phyloP scores from a whole-genome alignment of 1,140 invertebrate species.

The Cephus cinctus region DNA sequence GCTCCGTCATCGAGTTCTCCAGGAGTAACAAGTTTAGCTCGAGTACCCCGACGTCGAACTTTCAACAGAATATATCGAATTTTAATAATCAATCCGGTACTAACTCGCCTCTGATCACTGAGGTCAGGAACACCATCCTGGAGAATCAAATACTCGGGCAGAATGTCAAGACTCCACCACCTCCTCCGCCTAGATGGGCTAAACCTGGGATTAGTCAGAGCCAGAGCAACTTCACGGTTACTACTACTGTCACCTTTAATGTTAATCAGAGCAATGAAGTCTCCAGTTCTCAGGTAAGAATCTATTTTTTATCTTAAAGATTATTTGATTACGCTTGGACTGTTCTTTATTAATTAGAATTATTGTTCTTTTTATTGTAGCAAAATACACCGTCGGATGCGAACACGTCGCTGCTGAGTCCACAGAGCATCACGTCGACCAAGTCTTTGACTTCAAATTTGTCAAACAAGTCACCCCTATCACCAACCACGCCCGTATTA shows the following conservation, averaged over 20 bases:
- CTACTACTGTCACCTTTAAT: slow-evolving; percentile 79
- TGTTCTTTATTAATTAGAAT: neutral
- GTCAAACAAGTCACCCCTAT: slow-evolving; percentile 40
- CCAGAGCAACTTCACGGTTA: slow-evolving; percentile 72
- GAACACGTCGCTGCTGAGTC: slow-evolving; percentile 41
- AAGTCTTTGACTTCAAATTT: slow-evolving; percentile 46
- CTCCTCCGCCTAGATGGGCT: slow-evolving; percentile 61
- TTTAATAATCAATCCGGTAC: slow-evolving; percentile 39
- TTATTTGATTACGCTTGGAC: neutral
- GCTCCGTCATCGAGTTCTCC: slow-evolving; percentile 27
- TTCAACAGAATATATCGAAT: slow-evolving; percentile 43
- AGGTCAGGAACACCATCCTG: slow-evolving; percentile 29
- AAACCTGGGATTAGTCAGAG: slow-evolving; percentile 54
- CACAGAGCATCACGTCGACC: slow-evolving; percentile 43
- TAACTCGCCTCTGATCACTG: slow-evolving; percentile 33
- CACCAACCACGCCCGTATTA: slow-evolving; percentile 36
- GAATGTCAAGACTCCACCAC: slow-evolving; percentile 63
- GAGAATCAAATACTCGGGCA: slow-evolving; percentile 29
- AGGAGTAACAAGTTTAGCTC: slow-evolving; percentile 36
- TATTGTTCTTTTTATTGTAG: slow-evolving; percentile 13
- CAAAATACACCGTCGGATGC: slow-evolving; percentile 47
- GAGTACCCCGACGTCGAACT: slow-evolving; percentile 31
- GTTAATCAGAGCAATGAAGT: slow-evolving; percentile 58
- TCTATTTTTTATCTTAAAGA: slow-evolving; percentile 9
- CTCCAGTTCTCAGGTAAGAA: slow-evolving; percentile 33